These are phyloP conservation scores for Vombatus ursinus DNA, from an alignment of 2,113 vertebrate genomes.

Conservation along the genomic window DNA sequence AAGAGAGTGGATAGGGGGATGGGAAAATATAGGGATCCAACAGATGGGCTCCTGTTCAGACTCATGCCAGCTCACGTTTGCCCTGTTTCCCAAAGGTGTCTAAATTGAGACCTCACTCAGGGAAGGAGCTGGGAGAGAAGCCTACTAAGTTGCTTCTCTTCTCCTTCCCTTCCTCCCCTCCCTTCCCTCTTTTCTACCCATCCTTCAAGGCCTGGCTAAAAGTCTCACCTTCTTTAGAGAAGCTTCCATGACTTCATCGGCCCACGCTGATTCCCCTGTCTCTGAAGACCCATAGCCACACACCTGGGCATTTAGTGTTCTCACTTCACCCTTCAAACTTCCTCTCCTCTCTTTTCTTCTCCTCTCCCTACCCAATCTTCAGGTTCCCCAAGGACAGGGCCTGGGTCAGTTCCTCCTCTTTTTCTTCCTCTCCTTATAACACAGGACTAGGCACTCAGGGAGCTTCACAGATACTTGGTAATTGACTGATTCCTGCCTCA, in stretches of 20 bases:
- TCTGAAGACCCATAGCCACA: neutral
- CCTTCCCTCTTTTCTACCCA: neutral
- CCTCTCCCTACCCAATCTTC: neutral
- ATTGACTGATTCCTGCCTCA: neutral
- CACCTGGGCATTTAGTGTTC: neutral
- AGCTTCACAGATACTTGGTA: neutral
- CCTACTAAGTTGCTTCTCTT: neutral
- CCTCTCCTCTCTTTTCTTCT: too few relatives aligned
- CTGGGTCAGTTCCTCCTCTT: too few relatives aligned
- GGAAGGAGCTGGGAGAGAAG: neutral
- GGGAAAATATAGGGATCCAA: slow-evolving; percentile 26
- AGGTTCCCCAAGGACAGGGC: neutral
- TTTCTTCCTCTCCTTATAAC: neutral
- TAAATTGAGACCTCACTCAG: neutral
- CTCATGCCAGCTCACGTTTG: neutral
- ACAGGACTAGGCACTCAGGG: neutral
- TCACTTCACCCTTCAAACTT: neutral
- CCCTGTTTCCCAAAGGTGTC: neutral
- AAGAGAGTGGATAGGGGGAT: neutral
- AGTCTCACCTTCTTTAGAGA: neutral
- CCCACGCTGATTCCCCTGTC: neutral
- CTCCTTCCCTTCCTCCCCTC: neutral
- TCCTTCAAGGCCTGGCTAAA: neutral
- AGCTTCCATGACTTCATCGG: neutral
- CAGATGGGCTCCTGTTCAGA: neutral